Evolutionary conservation across 2,888 invertebrate species (phyloP), one percentile per base, ranked within the genome.

Genomic region (Vesta saturnalis): DNA sequence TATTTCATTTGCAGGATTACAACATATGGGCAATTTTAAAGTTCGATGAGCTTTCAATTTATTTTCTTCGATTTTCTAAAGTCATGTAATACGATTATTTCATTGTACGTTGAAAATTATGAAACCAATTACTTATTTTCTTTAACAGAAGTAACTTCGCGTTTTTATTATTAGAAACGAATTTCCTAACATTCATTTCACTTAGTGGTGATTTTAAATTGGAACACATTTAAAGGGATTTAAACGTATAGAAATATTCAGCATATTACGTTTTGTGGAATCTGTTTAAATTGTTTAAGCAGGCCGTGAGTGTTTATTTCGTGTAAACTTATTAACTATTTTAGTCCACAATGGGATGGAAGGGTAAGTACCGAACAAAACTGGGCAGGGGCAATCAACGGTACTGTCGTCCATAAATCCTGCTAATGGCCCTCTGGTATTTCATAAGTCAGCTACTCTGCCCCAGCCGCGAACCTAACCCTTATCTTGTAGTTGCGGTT

Each of bases 371-470:
- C 68, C 58, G 56, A 67, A 67, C 67, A 67, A 52, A 52, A 52
- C 52, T 52, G 65, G 73, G 71, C 72, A 70, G 73, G 74, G 78
- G 79, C 77, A 80, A 80, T 80, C 78, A 80, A 77, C 79, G 72
- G 69, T 74, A 74, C 76, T 78, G 77, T 76, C 79, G 75, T 67
- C 77, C 77, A 83, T 83, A 83, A 83, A 83, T 83, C 80, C 77
- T 79, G 77, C 82, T 83, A 83, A 83, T 83, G 83, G 82, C 81
- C 80, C 81, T 77, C 80, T 80, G 83, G 83, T 82, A 83, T 83
- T 83, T 83, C 83, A 83, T 83, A 83, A 82, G 82, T 78, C 78
- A 76, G 76, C 70, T 73, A 69, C 71, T 67, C 67, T 67, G 63
- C 61, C 69, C 66, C 64, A 70, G 60, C 66, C 67, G 67, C 65